Percentiles rank a stretch among this genome's conserved stretches.
Evolutionary conservation across 2,113 vertebrate genomes (phyloP).

Genomic region (Sinosuthora webbiana): DNA sequence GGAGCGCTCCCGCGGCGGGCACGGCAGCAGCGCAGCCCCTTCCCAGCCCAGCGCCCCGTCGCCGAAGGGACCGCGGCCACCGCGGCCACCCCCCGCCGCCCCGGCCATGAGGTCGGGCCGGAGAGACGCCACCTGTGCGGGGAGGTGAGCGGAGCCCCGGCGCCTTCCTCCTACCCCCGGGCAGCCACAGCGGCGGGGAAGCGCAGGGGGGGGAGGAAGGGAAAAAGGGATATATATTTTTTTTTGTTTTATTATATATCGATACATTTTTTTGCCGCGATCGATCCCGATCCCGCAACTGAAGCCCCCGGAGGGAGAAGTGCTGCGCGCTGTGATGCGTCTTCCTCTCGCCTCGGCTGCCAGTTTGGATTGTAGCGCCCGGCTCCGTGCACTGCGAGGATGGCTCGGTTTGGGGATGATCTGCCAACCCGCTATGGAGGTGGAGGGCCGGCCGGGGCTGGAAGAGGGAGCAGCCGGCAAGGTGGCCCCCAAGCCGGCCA

Average conservation of each 20-base stretch:
- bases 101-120: constrained; percentile 18
- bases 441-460: constrained; percentile 75
- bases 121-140: constrained; percentile 5
- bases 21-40: constrained; percentile 9
- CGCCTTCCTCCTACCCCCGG: neutral
- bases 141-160: constrained; percentile 43
- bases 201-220: neutral
- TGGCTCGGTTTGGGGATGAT: constrained; percentile 96
- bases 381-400: constrained; percentile 74
- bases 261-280: neutral
- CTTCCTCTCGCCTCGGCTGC: constrained; percentile 74
- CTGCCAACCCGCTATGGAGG: constrained; percentile 86
- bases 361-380: constrained; percentile 78
- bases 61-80: neutral
- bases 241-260: neutral
- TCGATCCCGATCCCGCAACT: constrained; percentile 13
- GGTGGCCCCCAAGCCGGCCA: constrained; percentile 83
- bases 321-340: constrained; percentile 83
- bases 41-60: neutral
- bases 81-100: neutral
- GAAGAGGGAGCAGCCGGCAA: constrained; percentile 80
- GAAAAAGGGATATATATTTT: neutral
- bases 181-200: neutral
- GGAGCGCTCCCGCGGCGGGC: neutral
- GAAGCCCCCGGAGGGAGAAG: constrained; percentile 49